A percentile compares a stretch with the other conserved stretches of the same genome.
phyloP scores from a whole-genome alignment of 2,888 invertebrate genomes.

The Rhagium mordax region DNA sequence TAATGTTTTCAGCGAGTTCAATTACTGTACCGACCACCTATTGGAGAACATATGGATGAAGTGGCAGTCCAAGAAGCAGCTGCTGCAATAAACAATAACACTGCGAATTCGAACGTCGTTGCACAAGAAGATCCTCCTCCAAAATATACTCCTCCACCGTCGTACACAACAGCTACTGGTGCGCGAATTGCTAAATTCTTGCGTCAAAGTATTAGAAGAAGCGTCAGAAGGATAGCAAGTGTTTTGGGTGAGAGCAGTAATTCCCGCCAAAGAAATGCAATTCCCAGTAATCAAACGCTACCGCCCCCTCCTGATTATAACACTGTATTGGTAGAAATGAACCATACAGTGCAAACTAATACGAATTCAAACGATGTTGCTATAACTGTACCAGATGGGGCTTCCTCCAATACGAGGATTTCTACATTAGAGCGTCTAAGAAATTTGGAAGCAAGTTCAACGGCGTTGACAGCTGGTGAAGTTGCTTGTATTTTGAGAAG shows the following conservation, averaged over 20 bases:
- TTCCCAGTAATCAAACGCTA: constrained; percentile 54
- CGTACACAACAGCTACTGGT: constrained; percentile 93
- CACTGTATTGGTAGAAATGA: constrained; percentile 77
- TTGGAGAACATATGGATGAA: constrained; percentile 71
- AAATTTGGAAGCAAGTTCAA: constrained; percentile 57
- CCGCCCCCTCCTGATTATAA: constrained; percentile 78
- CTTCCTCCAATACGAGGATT: constrained; percentile 43
- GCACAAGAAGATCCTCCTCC: constrained; percentile 86
- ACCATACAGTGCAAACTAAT: constrained; percentile 66
- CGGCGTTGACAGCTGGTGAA: constrained; percentile 73
- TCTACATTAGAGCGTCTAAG: constrained; percentile 62
- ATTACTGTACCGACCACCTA: constrained; percentile 84
- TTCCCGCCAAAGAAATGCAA: constrained; percentile 48
- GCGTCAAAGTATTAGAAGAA: constrained; percentile 84
- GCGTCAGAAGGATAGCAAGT: constrained; percentile 79
- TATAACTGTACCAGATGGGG: constrained; percentile 39
- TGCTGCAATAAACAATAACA: constrained; percentile 56
- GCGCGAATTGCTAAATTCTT: constrained; percentile 84
- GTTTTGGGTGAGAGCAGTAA: constrained; percentile 71
- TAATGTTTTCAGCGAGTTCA: constrained; percentile 82
- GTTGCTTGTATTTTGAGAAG: constrained; percentile 74
- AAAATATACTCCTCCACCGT: constrained; percentile 94
- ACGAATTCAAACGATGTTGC: constrained; percentile 49
- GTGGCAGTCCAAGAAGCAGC: constrained; percentile 64
- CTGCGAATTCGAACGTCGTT: constrained; percentile 46